Evolutionary conservation across 2,797 vertebrate species (phyloP).

Genomic region (Sebastes taczanowskii): DNA sequence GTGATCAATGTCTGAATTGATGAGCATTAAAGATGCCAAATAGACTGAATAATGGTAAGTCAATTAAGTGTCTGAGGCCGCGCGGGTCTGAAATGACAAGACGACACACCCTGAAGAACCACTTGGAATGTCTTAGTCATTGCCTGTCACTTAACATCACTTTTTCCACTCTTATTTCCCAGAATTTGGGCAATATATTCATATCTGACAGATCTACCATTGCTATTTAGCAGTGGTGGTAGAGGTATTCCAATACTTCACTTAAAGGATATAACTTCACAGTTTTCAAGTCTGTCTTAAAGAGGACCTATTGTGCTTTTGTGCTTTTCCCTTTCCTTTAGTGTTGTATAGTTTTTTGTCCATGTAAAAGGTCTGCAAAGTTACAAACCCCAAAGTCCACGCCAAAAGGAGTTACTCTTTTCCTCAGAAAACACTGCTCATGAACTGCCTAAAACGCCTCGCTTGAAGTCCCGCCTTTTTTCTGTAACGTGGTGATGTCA

Average conservation of each 20-base stretch:
- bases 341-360: too few relatives aligned
- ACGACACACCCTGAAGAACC: slow-evolving; percentile 41
- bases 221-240: not conserved
- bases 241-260: not conserved
- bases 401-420: rapidly evolving
- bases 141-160: slow-evolving; percentile 38
- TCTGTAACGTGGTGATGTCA: too few relatives aligned
- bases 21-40: slow-evolving; percentile 42
- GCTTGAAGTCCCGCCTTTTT: too few relatives aligned
- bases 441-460: too few relatives aligned
- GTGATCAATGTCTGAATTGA: slow-evolving; percentile 43
- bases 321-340: too few relatives aligned
- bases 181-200: slow-evolving; percentile 21
- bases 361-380: too few relatives aligned
- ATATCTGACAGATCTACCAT: not conserved
- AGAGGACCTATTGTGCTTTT: too few relatives aligned
- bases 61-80: slow-evolving; percentile 33
- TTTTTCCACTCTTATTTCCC: slow-evolving; percentile 43
- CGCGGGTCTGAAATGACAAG: slow-evolving; percentile 35
- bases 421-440: too few relatives aligned
- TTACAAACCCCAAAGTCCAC: too few relatives aligned
- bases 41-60: slow-evolving; percentile 48
- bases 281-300: not conserved
- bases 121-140: slow-evolving; percentile 48
- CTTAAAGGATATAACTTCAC: not conserved